A percentile compares a stretch with the other conserved stretches of the same genome.
Evolutionary conservation across 2,888 invertebrate genomes (phyloP).

Genomic region (Meteorus colon): DNA sequence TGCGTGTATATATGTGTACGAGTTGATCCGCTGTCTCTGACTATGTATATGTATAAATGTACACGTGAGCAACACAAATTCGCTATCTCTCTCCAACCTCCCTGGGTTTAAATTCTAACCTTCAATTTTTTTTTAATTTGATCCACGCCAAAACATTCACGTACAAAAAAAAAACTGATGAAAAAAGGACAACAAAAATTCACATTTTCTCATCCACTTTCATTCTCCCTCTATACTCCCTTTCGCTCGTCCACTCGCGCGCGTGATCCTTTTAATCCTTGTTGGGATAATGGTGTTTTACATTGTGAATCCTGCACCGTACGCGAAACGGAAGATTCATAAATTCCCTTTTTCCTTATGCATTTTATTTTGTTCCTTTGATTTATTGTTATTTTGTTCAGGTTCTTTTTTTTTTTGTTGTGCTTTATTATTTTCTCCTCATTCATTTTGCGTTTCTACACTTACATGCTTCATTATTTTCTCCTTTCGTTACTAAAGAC

Average conservation of each 20-base stretch:
- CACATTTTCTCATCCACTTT: neutral
- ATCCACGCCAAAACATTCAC: constrained; percentile 12
- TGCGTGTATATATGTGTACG: neutral
- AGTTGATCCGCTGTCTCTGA: constrained; percentile 23
- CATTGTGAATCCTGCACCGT: constrained; percentile 12
- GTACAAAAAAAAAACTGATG: neutral
- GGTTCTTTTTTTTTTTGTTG: neutral
- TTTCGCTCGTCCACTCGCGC: neutral
- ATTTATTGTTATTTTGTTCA: too few species aligned
- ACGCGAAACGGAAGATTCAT: constrained; percentile 7
- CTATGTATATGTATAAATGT: neutral
- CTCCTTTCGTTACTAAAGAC: constrained; percentile 19
- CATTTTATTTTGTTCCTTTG: too few species aligned
- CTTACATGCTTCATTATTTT: constrained; percentile 31
- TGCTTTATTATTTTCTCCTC: neutral
- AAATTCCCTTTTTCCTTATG: constrained; percentile 11
- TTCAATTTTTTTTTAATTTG: constrained; percentile 31
- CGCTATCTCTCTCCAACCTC: neutral
- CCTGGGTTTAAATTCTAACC: constrained; percentile 32
- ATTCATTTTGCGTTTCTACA: constrained; percentile 27
- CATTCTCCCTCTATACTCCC: constrained; percentile 7
- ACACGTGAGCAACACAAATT: neutral
- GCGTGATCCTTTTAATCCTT: constrained; percentile 35
- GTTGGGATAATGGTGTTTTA: constrained; percentile 18
- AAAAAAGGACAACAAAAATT: neutral